Conservation (phyloP, 2,113 vertebrate genomes). For the Bubo bubo region DNA sequence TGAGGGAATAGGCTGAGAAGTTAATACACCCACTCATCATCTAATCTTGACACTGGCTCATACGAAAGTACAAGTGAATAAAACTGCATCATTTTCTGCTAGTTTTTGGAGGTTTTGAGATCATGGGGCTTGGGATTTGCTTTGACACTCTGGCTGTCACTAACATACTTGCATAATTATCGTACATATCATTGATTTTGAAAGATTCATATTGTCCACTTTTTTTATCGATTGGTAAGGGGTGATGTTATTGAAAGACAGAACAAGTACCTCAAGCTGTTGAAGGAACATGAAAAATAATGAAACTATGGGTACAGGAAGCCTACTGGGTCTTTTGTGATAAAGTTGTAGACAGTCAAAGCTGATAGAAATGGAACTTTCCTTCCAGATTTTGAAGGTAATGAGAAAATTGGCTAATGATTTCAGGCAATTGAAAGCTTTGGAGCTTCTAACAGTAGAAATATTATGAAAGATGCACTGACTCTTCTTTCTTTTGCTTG, state of each 20-base stretch:
- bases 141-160: slow-evolving; percentile 7
- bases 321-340: slow-evolving; percentile 36
- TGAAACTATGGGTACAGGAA: slow-evolving; percentile 45
- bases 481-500: slow-evolving; percentile 35
- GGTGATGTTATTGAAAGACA: slow-evolving; percentile 71
- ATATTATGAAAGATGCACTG: slow-evolving; percentile 55
- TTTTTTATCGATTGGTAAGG: slow-evolving; percentile 69
- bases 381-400: slow-evolving; percentile 39
- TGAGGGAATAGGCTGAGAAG: slow-evolving; percentile 19
- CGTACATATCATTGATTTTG: slow-evolving; percentile 67
- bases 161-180: slow-evolving; percentile 63
- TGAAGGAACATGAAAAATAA: slow-evolving; percentile 63
- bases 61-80: slow-evolving; percentile 7
- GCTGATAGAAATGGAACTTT: slow-evolving; percentile 9
- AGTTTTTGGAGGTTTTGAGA: slow-evolving; percentile 29
- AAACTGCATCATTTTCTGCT: slow-evolving; percentile 34
- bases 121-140: slow-evolving; percentile 28
- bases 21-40: slow-evolving; percentile 39
- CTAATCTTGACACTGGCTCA: slow-evolving; percentile 37
- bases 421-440: slow-evolving; percentile 49
- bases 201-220: slow-evolving; percentile 66
- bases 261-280: slow-evolving; percentile 58
- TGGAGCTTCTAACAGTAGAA: slow-evolving; percentile 51
- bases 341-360: slow-evolving; percentile 31
- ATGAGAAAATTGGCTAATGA: slow-evolving; percentile 29